Evolutionary conservation across 1,140 invertebrate species (phyloP), one percentile per base, ranked within the genome.

Genomic region (Pseudobourletiella spinata): DNA sequence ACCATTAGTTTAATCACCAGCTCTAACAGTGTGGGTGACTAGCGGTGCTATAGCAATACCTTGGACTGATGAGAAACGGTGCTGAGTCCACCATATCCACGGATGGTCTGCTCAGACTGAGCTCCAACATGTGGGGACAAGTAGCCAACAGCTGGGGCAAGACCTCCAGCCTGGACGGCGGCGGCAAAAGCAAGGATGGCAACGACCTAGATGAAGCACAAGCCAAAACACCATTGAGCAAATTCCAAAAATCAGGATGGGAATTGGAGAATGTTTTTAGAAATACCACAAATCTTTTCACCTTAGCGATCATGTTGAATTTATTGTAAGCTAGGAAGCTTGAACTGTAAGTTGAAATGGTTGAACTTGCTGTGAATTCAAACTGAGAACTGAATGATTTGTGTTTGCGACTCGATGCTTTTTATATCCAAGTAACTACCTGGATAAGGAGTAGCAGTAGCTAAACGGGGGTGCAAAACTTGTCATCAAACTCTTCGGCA

Each of bases 31-130:
- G n/a, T n/a, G n/a, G n/a, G n/a, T n/a, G n/a, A n/a, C n/a, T n/a
- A n/a, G n/a, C n/a, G n/a, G n/a, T n/a, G n/a, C n/a, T n/a, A n/a
- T n/a, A n/a, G 22, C 28, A 43, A 52, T 61, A 61, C 59, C 55
- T 67, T 67, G 43, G 62, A 55, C 59, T 67, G 66, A n/a, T 64
- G 59, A 26, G 61, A 61, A 20, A 67, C 59, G 22, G 66, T 61
- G 58, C 35, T 58, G 26, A 67, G 62, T 35, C 66, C 66, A 16
- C 61, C 66, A 32, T 35, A 61, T 61, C 66, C 66, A 29, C 62
- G 66, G 59, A 64, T 15, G 58, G 62, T 67, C 29, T 59, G 30
- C 51, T 64, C 62, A 22, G 52, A 46, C 58, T 67, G 66, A 28
- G 26, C 35, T 57, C 66, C 66, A 29, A 65, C 35, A 39, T 59